Evolutionary conservation across 2,888 invertebrate genomes (phyloP).

Genomic region (Marronus borbonicus): DNA sequence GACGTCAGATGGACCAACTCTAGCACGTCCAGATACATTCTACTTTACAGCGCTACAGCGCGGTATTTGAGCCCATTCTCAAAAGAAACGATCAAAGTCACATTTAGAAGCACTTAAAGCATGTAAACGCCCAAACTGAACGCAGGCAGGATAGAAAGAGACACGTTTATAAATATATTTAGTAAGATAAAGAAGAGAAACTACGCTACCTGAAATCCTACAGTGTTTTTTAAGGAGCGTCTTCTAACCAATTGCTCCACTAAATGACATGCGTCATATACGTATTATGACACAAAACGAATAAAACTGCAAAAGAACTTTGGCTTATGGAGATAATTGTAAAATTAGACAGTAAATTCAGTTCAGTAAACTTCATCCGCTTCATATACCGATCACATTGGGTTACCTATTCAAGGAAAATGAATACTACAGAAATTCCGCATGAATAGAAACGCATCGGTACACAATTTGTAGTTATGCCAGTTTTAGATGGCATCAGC

Average conservation of each 20-base stretch:
- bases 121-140: too few relatives aligned
- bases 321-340: slow-evolving; percentile 47
- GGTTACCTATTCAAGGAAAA: slow-evolving; percentile 29
- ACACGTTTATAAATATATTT: too few relatives aligned
- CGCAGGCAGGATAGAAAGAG: too few relatives aligned
- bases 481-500: slow-evolving; percentile 58
- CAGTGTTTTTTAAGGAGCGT: too few relatives aligned
- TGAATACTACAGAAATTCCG: slow-evolving; percentile 38
- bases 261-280: slow-evolving; percentile 39
- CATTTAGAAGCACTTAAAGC: too few relatives aligned
- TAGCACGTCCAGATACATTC: too few relatives aligned
- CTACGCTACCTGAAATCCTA: too few relatives aligned
- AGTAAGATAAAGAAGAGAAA: too few relatives aligned
- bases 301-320: slow-evolving; percentile 42
- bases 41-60: too few relatives aligned
- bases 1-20: too few relatives aligned
- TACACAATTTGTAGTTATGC: slow-evolving; percentile 28
- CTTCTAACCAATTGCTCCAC: slow-evolving; percentile 13
- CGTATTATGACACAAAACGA: slow-evolving; percentile 26
- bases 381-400: slow-evolving; percentile 10
- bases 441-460: slow-evolving; percentile 9
- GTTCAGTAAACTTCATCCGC: slow-evolving; percentile 29
- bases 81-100: too few relatives aligned
- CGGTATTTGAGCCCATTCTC: too few relatives aligned
- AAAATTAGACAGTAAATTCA: slow-evolving; percentile 47